Conservation (phyloP, 2,113 vertebrate species). For the Baryphthengus martii region DNA sequence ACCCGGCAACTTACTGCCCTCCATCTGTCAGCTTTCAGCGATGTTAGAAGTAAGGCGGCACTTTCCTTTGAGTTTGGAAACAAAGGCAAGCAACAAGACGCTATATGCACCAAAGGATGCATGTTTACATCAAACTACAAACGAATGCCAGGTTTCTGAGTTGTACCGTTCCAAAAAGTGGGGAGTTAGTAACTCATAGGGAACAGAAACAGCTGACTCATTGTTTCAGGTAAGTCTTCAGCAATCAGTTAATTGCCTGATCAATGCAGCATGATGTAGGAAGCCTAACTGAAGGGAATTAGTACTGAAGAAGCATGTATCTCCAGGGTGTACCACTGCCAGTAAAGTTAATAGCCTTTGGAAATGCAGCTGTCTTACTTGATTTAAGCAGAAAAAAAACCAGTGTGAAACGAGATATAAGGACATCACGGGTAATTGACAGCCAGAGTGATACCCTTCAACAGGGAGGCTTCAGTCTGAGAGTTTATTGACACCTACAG, state of each 20-base stretch:
- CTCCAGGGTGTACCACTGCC: background rate
- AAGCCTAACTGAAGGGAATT: constrained; percentile 62
- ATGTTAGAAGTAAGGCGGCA: background rate
- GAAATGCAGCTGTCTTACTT: background rate
- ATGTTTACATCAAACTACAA: background rate
- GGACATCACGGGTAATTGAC: constrained; percentile 13
- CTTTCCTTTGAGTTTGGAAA: background rate
- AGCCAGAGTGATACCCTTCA: constrained; percentile 32
- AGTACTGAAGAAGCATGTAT: constrained; percentile 24
- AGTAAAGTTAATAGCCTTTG: constrained; percentile 32
- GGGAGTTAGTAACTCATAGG: background rate
- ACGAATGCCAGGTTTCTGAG: background rate
- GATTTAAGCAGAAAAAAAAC: constrained; percentile 46
- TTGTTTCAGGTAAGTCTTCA: constrained; percentile 46
- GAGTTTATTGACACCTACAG: background rate
- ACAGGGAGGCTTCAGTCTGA: background rate
- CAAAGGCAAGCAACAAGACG: background rate
- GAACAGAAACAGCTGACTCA: constrained; percentile 50
- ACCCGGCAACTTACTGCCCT: background rate
- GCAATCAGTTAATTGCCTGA: constrained; percentile 65
- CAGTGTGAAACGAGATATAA: background rate
- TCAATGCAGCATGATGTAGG: constrained; percentile 60
- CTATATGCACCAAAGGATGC: background rate
- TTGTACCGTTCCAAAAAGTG: background rate
- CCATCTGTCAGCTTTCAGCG: background rate